Conservation (phyloP, 2,113 vertebrate species). For the Tetrax tetrax region DNA sequence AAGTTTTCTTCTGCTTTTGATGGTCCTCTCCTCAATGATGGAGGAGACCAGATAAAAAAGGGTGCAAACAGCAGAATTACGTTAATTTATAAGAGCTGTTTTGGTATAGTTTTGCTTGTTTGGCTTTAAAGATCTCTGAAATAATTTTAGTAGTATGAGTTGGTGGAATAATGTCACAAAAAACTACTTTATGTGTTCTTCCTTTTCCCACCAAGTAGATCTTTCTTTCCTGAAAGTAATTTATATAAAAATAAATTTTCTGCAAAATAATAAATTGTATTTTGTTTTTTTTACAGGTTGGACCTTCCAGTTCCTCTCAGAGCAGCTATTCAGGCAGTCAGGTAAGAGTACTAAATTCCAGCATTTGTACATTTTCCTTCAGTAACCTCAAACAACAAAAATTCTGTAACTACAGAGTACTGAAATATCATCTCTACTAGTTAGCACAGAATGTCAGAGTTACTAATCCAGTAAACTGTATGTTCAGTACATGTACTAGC, state of each 20-base stretch:
- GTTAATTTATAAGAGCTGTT: background rate
- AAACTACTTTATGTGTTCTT: background rate
- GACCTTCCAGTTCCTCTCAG: conserved; percentile 25
- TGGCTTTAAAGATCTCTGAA: background rate
- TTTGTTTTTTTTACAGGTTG: conserved; percentile 9
- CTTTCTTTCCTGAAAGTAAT: background rate
- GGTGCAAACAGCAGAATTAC: background rate
- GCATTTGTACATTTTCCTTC: background rate
- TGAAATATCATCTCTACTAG: background rate
- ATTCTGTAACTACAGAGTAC: background rate
- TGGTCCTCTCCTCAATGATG: background rate
- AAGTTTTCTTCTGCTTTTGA: background rate
- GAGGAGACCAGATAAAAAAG: background rate
- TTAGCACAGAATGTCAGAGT: background rate
- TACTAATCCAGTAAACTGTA: background rate
- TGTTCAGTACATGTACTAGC: background rate
- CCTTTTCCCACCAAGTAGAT: background rate
- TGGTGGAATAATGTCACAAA: background rate
- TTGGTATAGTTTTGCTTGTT: background rate
- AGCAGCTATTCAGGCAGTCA: background rate
- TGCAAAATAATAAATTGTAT: background rate
- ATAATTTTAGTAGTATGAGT: background rate
- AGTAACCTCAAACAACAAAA: background rate
- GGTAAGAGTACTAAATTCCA: background rate
- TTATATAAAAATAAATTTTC: background rate